Conservation (phyloP, 2,797 vertebrate species). For the Vespertilio murinus region DNA sequence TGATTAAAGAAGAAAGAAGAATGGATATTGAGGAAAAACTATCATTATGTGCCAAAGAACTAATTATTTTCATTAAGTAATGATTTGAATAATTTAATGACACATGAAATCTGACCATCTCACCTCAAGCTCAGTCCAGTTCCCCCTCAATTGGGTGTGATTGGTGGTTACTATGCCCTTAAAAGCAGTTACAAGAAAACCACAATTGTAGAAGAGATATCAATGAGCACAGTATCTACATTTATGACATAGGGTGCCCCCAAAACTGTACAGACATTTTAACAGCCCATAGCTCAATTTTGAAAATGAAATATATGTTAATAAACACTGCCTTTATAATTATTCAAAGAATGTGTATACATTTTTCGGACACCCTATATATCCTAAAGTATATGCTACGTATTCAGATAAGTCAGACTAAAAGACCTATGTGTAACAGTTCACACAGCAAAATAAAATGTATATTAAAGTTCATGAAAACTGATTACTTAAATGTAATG, state of each 20-base stretch:
- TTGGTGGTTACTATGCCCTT: not conserved
- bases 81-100: conserved; percentile 38
- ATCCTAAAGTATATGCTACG: not conserved
- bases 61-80: conserved; percentile 54
- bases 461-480: not conserved
- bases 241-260: not conserved
- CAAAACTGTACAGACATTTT: no score
- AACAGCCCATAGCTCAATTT: no score
- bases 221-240: not conserved
- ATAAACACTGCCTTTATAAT: no score
- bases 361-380: no score
- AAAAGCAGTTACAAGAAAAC: not conserved
- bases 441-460: not conserved
- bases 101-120: conserved; percentile 7
- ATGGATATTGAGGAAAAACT: not conserved
- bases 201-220: not conserved
- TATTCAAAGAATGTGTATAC: no score
- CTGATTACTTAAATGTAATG: not conserved
- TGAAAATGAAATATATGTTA: no score
- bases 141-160: not conserved
- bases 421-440: not conserved
- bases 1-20: conserved; percentile 15
- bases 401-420: not conserved
- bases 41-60: not conserved
- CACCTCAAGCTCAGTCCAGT: not conserved